Evolutionary conservation across 1,140 invertebrate genomes (phyloP).

Genomic region (Pseudomyrmex dendroicus): DNA sequence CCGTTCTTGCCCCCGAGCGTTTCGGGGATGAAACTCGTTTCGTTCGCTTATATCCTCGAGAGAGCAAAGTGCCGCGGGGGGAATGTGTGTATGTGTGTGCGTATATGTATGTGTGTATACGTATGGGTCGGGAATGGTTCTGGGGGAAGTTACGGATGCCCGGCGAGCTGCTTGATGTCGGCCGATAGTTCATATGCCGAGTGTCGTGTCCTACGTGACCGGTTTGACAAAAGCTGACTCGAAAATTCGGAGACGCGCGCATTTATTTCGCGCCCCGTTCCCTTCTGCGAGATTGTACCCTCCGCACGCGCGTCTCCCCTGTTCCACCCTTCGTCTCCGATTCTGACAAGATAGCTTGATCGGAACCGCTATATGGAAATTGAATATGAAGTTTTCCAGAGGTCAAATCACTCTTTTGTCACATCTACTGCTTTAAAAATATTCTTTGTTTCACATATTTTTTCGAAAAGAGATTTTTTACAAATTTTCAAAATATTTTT

Average conservation of each 20-base stretch:
- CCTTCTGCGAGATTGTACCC: conserved; percentile 68
- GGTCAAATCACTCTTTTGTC: conserved; percentile 5
- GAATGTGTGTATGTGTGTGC: conserved; percentile 4
- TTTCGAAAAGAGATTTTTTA: too few relatives aligned
- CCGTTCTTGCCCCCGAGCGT: conserved; percentile 52
- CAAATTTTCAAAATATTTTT: too few relatives aligned
- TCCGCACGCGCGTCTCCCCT: conserved; percentile 34
- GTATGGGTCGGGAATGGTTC: conserved; percentile 17
- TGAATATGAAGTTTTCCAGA: conserved; percentile 25
- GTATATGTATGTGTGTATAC: not conserved
- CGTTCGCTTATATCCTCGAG: conserved; percentile 66
- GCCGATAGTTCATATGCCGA: conserved; percentile 78
- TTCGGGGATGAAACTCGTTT: conserved; percentile 63
- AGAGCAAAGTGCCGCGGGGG: conserved; percentile 59
- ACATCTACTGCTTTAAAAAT: not conserved
- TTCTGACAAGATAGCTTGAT: conserved; percentile 29
- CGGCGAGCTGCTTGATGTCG: conserved; percentile 70
- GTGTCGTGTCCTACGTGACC: conserved; percentile 75
- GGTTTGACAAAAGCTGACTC: conserved; percentile 71
- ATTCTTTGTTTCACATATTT: not conserved
- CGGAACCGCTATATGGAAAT: conserved; percentile 24
- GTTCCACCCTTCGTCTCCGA: conserved; percentile 4
- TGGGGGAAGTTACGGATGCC: conserved; percentile 59
- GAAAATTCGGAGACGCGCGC: conserved; percentile 75
- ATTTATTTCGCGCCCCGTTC: conserved; percentile 73